Evolutionary conservation across 2,113 vertebrate genomes (phyloP).

Genomic region (Odocoileus virginianus): DNA sequence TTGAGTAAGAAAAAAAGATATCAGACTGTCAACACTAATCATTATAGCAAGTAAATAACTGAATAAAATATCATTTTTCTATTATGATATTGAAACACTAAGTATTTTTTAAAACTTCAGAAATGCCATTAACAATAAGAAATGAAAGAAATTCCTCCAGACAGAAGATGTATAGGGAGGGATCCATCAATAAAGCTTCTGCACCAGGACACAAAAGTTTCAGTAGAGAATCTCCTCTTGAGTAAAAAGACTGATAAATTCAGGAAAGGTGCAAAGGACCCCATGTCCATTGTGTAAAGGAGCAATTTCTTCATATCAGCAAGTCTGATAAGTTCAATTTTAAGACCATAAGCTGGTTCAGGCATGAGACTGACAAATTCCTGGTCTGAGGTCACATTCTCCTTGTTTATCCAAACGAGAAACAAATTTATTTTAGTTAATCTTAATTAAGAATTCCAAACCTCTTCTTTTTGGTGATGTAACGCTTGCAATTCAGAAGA

Average conservation of each 20-base stretch:
- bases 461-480: neutral
- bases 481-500: neutral
- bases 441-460: neutral
- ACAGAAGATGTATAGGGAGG: fast-evolving
- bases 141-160: neutral
- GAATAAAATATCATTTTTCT: neutral
- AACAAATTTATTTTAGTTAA: neutral
- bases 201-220: neutral
- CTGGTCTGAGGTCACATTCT: neutral
- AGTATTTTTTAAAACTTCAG: neutral
- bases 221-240: neutral
- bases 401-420: neutral
- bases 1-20: neutral
- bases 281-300: neutral
- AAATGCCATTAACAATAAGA: neutral
- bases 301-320: neutral
- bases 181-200: neutral
- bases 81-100: neutral
- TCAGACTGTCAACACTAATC: neutral
- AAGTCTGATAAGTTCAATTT: neutral
- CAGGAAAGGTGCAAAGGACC: neutral
- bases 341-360: neutral
- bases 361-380: neutral
- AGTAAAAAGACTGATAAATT: neutral
- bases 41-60: neutral